Percentiles rank a stretch among this genome's conserved stretches.
phyloP scores from a whole-genome alignment of 2,113 vertebrate species.

The Hippocampus guttulatus region DNA sequence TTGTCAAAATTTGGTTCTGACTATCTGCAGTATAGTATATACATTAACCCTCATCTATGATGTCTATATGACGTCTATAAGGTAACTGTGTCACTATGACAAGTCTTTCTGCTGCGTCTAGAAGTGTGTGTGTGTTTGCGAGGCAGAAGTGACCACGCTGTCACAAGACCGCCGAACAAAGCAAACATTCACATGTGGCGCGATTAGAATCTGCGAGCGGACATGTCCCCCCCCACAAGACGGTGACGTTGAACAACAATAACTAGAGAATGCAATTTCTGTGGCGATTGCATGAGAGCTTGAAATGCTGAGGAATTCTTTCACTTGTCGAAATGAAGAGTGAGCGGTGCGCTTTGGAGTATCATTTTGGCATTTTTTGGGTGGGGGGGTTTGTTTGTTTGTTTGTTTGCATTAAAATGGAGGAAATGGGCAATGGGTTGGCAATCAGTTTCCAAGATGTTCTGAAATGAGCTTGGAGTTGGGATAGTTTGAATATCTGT shows the following conservation, averaged over 20 bases:
- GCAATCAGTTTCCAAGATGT: too few species aligned
- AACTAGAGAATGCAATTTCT: background rate
- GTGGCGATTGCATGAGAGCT: background rate
- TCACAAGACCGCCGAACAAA: constrained; percentile 66
- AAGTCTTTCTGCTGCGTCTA: background rate
- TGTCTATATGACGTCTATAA: background rate
- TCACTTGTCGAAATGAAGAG: background rate
- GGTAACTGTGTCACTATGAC: constrained; percentile 19
- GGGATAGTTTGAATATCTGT: too few species aligned
- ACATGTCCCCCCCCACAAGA: constrained; percentile 16
- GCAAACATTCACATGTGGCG: constrained; percentile 54
- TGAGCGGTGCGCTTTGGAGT: too few species aligned
- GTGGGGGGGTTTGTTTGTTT: too few species aligned
- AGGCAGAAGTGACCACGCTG: constrained; percentile 6
- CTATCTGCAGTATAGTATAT: too few species aligned
- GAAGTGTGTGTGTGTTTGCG: background rate
- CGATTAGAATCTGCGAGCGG: constrained; percentile 38
- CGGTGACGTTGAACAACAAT: constrained; percentile 21
- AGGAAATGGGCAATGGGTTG: too few species aligned
- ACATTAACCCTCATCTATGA: too few species aligned
- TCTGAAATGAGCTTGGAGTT: too few species aligned
- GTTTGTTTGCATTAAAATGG: too few species aligned
- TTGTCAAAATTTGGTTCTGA: too few species aligned
- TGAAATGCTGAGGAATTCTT: background rate
- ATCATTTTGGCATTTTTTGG: too few species aligned